These are phyloP conservation scores for Polypterus senegalus DNA, from an alignment of 2,113 vertebrate genomes.

Conservation along the genomic window DNA sequence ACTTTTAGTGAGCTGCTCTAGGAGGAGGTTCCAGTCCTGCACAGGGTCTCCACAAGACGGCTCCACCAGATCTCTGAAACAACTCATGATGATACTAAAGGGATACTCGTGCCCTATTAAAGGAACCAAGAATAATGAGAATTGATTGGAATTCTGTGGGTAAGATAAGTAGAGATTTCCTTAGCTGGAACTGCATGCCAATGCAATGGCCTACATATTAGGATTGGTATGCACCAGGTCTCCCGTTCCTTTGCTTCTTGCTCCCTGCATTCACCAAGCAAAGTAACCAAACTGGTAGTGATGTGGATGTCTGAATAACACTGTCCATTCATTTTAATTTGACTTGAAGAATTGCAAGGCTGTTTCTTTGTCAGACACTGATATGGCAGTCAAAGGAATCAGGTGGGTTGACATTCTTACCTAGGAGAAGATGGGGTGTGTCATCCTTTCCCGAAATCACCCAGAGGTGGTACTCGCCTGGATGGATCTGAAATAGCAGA, in stretches of 20 bases:
- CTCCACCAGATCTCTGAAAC: constrained; percentile 31
- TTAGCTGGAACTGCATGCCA: background rate
- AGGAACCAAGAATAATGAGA: background rate
- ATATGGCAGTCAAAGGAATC: too few species aligned
- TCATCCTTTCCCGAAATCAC: constrained; percentile 51
- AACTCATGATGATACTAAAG: constrained; percentile 45
- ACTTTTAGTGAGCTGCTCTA: constrained; percentile 38
- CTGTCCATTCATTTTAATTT: too few species aligned
- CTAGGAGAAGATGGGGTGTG: constrained; percentile 49
- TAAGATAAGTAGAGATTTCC: background rate
- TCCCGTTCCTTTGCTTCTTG: too few species aligned
- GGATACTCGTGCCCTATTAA: constrained; percentile 51
- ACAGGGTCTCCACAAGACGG: constrained; percentile 28
- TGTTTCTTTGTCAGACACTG: too few species aligned
- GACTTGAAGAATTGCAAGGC: too few species aligned
- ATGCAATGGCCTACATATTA: background rate
- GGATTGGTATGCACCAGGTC: background rate
- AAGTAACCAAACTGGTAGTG: too few species aligned
- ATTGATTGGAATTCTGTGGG: background rate
- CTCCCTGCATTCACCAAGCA: too few species aligned
- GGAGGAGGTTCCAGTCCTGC: constrained; percentile 23
- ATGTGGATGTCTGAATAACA: too few species aligned
- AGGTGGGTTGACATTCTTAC: constrained; percentile 31
- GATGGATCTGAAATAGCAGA: constrained; percentile 28
- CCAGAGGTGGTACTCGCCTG: constrained; percentile 51